These are phyloP conservation scores for Entomobrya proxima DNA, from an alignment of 2,888 invertebrate species.

Conservation along the genomic window DNA sequence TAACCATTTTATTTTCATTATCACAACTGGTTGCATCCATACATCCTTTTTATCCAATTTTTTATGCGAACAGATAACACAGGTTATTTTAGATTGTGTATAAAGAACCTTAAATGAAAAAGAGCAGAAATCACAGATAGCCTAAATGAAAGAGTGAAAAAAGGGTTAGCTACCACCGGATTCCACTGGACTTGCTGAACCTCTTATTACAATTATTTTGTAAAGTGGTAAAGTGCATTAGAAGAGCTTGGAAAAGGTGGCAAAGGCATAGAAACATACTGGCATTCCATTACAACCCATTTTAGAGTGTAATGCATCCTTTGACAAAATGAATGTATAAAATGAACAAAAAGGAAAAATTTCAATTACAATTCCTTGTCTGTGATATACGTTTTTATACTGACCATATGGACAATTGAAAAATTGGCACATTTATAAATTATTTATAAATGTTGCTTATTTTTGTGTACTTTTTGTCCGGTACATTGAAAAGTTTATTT, in stretches of 20 bases:
- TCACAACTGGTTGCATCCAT: constrained; percentile 29
- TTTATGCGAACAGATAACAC: neutral
- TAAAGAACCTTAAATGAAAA: neutral
- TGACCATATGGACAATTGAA: constrained; percentile 20
- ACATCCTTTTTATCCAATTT: neutral
- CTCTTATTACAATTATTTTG: too few relatives aligned
- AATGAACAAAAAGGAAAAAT: neutral
- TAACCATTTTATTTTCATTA: constrained; percentile 5
- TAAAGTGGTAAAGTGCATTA: too few relatives aligned
- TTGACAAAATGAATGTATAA: too few relatives aligned
- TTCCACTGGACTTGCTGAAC: too few relatives aligned
- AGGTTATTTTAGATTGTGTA: neutral
- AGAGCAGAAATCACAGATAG: neutral
- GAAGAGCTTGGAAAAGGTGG: neutral
- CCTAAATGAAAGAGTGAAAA: too few relatives aligned
- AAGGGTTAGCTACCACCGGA: too few relatives aligned
- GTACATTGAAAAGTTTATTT: neutral
- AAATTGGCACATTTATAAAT: constrained; percentile 11
- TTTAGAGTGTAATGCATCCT: constrained; percentile 22
- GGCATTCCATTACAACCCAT: constrained; percentile 14
- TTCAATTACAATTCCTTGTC: neutral
- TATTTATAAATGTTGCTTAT: neutral
- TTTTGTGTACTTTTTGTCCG: neutral
- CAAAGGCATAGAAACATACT: neutral
- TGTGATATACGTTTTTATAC: too few relatives aligned